Conservation (phyloP, 2,797 vertebrate species). For the Xiphorhynchus erythropygius region DNA sequence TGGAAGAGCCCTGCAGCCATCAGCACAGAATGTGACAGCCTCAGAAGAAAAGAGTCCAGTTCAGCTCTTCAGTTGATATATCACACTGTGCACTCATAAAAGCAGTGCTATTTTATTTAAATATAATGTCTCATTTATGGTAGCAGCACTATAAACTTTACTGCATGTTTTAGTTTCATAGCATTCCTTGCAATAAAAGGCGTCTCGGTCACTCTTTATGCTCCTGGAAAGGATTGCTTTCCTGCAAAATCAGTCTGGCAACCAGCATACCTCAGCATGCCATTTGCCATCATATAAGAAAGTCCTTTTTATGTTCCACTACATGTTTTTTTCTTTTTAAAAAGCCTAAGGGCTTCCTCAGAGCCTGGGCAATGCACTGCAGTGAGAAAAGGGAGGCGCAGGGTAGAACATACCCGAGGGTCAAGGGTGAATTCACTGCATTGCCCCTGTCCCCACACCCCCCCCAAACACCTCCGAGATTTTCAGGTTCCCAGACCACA, state of each 20-base stretch:
- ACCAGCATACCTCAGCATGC: neutral
- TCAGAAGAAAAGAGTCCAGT: neutral
- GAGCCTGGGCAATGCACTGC: neutral
- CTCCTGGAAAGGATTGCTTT: neutral
- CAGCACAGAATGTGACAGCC: neutral
- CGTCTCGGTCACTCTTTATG: neutral
- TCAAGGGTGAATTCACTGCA: neutral
- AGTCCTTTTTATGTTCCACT: neutral
- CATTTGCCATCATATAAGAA: neutral
- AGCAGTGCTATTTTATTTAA: slow-evolving; percentile 14
- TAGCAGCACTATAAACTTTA: slow-evolving; percentile 47
- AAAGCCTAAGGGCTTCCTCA: neutral
- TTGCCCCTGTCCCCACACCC: neutral
- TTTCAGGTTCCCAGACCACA: neutral
- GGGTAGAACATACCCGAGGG: neutral
- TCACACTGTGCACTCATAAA: neutral
- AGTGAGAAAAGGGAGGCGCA: neutral
- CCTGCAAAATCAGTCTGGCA: neutral
- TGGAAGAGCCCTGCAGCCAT: neutral
- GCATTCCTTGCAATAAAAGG: slow-evolving; percentile 18
- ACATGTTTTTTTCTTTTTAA: neutral
- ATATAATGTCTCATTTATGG: neutral
- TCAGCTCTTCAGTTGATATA: neutral
- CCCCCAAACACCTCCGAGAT: neutral
- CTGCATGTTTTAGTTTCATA: slow-evolving; percentile 35